These are phyloP conservation scores for Magallana ariakensis DNA, from an alignment of 1,140 invertebrate species.

Conservation along the genomic window DNA sequence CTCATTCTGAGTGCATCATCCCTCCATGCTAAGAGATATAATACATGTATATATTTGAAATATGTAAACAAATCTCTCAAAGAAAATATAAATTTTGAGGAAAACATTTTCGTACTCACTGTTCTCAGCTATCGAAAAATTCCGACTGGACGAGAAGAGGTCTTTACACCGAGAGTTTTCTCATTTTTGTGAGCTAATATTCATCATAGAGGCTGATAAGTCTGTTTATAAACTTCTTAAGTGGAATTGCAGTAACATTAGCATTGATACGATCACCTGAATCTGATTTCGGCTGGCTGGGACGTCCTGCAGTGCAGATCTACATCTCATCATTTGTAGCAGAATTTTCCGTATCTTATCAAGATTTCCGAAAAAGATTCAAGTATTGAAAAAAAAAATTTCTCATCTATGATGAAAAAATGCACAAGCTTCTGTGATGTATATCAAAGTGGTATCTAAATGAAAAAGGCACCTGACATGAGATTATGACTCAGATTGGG, in stretches of 20 bases:
- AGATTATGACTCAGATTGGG: not conserved
- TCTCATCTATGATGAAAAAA: constrained; percentile 15
- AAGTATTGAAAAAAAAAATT: constrained; percentile 23
- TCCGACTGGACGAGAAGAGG: not conserved
- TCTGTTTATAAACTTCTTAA: constrained; percentile 26
- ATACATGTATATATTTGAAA: not conserved
- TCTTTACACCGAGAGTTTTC: not conserved
- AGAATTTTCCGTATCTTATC: constrained; percentile 15
- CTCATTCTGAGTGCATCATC: not conserved
- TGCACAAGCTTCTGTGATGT: not conserved
- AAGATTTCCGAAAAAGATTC: constrained; percentile 30
- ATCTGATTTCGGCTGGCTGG: constrained; percentile 10
- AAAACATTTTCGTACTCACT: not conserved
- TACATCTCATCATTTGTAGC: constrained; percentile 28
- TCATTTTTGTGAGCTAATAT: constrained; percentile 27
- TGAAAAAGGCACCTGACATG: constrained; percentile 14
- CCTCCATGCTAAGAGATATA: not conserved
- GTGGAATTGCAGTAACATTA: constrained; percentile 38
- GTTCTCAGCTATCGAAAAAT: not conserved
- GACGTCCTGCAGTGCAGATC: constrained; percentile 28
- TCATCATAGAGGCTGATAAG: constrained; percentile 8
- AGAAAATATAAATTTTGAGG: not conserved
- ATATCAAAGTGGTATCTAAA: constrained; percentile 3
- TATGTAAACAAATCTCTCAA: not conserved
- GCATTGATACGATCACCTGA: constrained; percentile 33